These are phyloP conservation scores for Podilymbus podiceps DNA, from an alignment of 2,113 vertebrate genomes.

Conservation along the genomic window DNA sequence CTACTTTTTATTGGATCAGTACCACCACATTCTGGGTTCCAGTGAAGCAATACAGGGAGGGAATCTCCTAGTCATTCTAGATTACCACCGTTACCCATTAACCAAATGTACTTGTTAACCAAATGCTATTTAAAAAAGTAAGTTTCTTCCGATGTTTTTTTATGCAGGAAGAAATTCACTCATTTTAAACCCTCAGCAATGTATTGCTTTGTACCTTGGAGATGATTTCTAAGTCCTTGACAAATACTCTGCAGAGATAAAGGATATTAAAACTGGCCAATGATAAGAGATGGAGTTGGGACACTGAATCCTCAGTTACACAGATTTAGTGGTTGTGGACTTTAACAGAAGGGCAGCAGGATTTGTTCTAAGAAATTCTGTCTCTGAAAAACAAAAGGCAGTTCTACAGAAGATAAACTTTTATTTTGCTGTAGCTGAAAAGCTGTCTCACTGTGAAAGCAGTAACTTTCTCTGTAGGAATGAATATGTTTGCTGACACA, in stretches of 20 bases:
- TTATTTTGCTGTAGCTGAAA: slow-evolving; percentile 15
- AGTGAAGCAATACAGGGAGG: neutral
- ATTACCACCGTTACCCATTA: neutral
- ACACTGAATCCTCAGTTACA: slow-evolving; percentile 48
- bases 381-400: slow-evolving; percentile 17
- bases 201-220: neutral
- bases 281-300: neutral
- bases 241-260: slow-evolving; percentile 37
- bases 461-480: neutral
- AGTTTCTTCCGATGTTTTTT: neutral
- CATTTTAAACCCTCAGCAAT: neutral
- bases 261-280: slow-evolving; percentile 21
- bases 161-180: neutral
- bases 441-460: neutral
- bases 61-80: neutral
- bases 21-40: neutral
- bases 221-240: neutral
- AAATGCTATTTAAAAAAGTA: neutral
- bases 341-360: slow-evolving; percentile 44
- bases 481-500: neutral
- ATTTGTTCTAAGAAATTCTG: slow-evolving; percentile 42
- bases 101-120: neutral
- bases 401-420: slow-evolving; percentile 32
- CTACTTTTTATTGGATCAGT: neutral
- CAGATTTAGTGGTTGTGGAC: slow-evolving; percentile 43